phyloP scores from a whole-genome alignment of 2,797 vertebrate species.

The Lutjanus campechanus region DNA sequence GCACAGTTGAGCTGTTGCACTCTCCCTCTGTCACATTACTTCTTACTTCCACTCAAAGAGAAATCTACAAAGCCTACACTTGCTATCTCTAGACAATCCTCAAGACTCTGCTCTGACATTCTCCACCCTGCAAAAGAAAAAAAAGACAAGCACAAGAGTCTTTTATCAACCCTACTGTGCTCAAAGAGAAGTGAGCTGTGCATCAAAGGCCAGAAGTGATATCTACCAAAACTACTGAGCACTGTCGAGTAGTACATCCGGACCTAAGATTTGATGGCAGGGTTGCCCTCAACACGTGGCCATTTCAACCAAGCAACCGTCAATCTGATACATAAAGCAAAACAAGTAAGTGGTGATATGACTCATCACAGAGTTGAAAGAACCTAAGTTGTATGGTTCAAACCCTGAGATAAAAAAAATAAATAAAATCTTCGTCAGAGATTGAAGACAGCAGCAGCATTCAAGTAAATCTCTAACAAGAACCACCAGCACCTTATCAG shows the following conservation, averaged over 20 bases:
- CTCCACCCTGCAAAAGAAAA: background rate
- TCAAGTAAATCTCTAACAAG: conserved; percentile 5
- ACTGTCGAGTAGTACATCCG: conserved; percentile 10
- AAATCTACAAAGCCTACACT: conserved; percentile 45
- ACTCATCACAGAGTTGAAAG: background rate
- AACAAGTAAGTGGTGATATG: background rate
- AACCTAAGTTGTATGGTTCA: background rate
- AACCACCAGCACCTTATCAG: conserved; percentile 53
- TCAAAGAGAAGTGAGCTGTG: conserved; percentile 36
- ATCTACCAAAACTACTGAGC: conserved; percentile 15
- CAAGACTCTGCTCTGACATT: conserved; percentile 30
- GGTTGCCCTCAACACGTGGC: background rate
- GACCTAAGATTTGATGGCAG: background rate
- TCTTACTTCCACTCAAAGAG: conserved; percentile 18
- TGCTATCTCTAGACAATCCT: conserved; percentile 38
- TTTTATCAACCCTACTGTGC: conserved; percentile 23
- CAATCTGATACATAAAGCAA: background rate
- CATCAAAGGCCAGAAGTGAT: conserved; percentile 17
- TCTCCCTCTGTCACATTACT: conserved; percentile 9
- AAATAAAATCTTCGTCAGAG: background rate
- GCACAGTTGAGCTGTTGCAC: conserved; percentile 7
- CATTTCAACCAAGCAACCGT: background rate
- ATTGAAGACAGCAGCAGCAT: background rate
- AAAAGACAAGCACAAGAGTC: conserved; percentile 7
- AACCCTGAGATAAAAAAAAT: background rate